Conservation (phyloP, 2,888 invertebrate species). For the Platycheirus rosarum region DNA sequence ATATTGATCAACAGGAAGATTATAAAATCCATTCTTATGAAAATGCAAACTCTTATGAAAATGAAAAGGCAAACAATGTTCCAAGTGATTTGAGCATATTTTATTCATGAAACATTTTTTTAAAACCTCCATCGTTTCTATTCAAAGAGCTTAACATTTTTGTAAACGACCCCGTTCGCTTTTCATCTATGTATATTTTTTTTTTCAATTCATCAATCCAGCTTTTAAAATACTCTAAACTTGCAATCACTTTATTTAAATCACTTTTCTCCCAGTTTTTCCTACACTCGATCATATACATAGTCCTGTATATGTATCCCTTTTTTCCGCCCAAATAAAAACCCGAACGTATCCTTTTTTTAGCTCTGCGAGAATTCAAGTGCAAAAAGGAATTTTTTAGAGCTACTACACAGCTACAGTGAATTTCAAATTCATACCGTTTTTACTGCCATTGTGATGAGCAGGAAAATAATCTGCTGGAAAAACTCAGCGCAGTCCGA, state of each 20-base stretch:
- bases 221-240: conserved; percentile 54
- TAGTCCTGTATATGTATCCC: neutral
- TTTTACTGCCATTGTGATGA: conserved; percentile 69
- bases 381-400: conserved; percentile 55
- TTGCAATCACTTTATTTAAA: conserved; percentile 71
- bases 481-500: conserved; percentile 48
- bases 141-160: conserved; percentile 35
- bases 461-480: conserved; percentile 55
- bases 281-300: conserved; percentile 13
- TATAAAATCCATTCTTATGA: no score
- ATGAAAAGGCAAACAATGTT: no score
- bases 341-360: no score
- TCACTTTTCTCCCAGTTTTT: conserved; percentile 37
- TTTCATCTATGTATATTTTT: conserved; percentile 6
- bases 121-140: conserved; percentile 20
- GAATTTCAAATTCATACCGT: conserved; percentile 67
- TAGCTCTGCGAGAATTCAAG: conserved; percentile 34
- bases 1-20: no score
- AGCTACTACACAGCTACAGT: conserved; percentile 12
- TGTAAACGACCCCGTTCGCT: conserved; percentile 10
- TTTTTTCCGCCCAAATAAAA: neutral
- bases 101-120: conserved; percentile 22
- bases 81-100: conserved; percentile 14
- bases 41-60: no score
- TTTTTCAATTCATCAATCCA: conserved; percentile 61